Conservation (phyloP, 2,888 invertebrate genomes). For the Plusia festucae region DNA sequence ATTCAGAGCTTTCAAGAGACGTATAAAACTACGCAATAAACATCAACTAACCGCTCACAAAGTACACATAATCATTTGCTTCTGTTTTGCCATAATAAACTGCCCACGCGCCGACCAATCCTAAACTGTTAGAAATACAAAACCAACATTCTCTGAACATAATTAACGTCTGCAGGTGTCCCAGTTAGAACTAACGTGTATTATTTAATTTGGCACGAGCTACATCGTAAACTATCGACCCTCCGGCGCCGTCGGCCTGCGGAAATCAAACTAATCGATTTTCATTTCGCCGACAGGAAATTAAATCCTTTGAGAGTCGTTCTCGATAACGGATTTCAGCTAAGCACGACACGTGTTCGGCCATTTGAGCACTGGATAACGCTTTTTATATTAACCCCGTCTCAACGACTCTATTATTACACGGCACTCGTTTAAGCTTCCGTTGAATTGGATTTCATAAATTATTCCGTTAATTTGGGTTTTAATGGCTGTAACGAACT, state of each 20-base stretch:
- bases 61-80: background rate
- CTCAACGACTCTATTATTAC: slow-evolving; percentile 54
- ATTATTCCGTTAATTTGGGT: slow-evolving; percentile 34
- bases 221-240: slow-evolving; percentile 85
- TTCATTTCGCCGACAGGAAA: slow-evolving; percentile 88
- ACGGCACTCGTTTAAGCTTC: slow-evolving; percentile 53
- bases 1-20: background rate
- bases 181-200: slow-evolving; percentile 72
- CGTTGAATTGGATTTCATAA: slow-evolving; percentile 62
- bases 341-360: slow-evolving; percentile 86
- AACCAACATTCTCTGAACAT: slow-evolving; percentile 47
- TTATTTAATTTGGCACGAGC: slow-evolving; percentile 81
- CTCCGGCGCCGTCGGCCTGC: slow-evolving; percentile 76
- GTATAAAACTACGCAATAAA: background rate
- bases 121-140: slow-evolving; percentile 35
- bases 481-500: slow-evolving; percentile 24
- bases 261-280: slow-evolving; percentile 90
- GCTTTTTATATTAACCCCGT: slow-evolving; percentile 62
- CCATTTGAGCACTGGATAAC: slow-evolving; percentile 61
- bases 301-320: slow-evolving; percentile 88
- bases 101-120: slow-evolving; percentile 10
- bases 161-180: slow-evolving; percentile 60
- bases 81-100: background rate
- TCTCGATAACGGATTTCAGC: slow-evolving; percentile 85
- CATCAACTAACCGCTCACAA: background rate